Percentiles rank a stretch among this genome's conserved stretches.
phyloP scores from a whole-genome alignment of 2,888 invertebrate species.

The Salticus scenicus region DNA sequence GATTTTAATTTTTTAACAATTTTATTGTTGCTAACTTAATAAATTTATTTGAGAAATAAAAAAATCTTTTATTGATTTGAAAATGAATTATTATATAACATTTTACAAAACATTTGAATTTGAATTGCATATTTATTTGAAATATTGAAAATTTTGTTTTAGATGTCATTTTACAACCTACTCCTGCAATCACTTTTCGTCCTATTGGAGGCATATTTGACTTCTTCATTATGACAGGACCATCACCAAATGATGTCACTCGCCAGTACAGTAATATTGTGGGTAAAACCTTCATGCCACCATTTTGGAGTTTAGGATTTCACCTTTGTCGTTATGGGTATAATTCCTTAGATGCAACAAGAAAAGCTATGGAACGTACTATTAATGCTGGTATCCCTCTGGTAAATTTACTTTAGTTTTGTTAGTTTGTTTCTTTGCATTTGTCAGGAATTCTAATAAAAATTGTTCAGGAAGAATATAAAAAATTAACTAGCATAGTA shows the following conservation, averaged over 20 bases:
- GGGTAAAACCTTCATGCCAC: conserved; percentile 87
- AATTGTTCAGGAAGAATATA: no score
- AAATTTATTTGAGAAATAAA: no score
- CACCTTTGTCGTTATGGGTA: conserved; percentile 85
- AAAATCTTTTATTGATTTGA: no score
- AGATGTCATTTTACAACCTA: conserved; percentile 88
- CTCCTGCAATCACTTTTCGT: conserved; percentile 88
- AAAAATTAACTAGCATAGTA: no score
- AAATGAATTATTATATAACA: no score
- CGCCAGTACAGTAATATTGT: conserved; percentile 81
- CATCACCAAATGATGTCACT: conserved; percentile 80
- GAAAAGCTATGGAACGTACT: conserved; percentile 82
- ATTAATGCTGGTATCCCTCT: conserved; percentile 85
- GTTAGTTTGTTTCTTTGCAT: neutral
- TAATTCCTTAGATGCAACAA: conserved; percentile 81
- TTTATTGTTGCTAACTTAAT: no score
- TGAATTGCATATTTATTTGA: no score
- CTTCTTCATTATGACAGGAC: conserved; percentile 86
- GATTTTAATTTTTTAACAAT: no score
- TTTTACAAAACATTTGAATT: no score
- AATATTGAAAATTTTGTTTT: conserved; percentile 69
- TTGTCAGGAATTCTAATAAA: conserved; percentile 72
- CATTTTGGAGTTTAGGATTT: conserved; percentile 91
- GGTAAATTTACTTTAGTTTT: conserved; percentile 77
- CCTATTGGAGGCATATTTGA: conserved; percentile 88